Conservation (phyloP, 64 coral and sea anemone species). For the Pocillopora verrucosa region DNA sequence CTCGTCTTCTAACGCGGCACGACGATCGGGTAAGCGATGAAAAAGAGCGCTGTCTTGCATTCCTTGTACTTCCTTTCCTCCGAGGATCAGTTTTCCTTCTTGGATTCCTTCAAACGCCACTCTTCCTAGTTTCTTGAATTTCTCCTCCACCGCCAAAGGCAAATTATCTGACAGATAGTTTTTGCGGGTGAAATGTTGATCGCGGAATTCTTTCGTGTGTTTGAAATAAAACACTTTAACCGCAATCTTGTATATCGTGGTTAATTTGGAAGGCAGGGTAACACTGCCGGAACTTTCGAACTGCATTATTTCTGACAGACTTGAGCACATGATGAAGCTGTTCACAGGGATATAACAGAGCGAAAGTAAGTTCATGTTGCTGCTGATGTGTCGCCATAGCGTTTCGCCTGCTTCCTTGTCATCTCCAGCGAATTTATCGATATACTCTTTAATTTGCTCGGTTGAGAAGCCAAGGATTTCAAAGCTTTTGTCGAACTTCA, state of each 20-base stretch:
- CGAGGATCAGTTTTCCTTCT: too few species aligned
- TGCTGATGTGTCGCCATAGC: constrained; percentile 18
- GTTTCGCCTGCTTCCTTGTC: not conserved
- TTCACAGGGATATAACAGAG: too few species aligned
- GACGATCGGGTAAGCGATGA: constrained; percentile 37
- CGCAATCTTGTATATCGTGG: constrained; percentile 26
- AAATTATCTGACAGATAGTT: too few species aligned
- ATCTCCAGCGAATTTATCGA: constrained; percentile 49
- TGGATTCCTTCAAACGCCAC: too few species aligned
- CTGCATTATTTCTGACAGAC: too few species aligned
- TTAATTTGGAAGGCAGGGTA: constrained; percentile 16
- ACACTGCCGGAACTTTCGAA: not conserved
- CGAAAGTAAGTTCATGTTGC: constrained; percentile 40
- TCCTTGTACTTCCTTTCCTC: too few species aligned
- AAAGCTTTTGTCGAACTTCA: constrained; percentile 25
- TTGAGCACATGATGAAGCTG: too few species aligned
- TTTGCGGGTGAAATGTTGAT: too few species aligned
- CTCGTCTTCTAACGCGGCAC: not conserved
- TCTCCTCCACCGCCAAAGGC: too few species aligned
- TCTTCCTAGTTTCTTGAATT: too few species aligned
- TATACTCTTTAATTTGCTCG: too few species aligned
- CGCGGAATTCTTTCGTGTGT: not conserved
- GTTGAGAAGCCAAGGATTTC: constrained; percentile 69
- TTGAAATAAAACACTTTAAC: too few species aligned
- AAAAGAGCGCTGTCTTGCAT: constrained; percentile 52